Evolutionary conservation across 2,113 vertebrate species (phyloP).

Genomic region (Mastomys natalensis): DNA sequence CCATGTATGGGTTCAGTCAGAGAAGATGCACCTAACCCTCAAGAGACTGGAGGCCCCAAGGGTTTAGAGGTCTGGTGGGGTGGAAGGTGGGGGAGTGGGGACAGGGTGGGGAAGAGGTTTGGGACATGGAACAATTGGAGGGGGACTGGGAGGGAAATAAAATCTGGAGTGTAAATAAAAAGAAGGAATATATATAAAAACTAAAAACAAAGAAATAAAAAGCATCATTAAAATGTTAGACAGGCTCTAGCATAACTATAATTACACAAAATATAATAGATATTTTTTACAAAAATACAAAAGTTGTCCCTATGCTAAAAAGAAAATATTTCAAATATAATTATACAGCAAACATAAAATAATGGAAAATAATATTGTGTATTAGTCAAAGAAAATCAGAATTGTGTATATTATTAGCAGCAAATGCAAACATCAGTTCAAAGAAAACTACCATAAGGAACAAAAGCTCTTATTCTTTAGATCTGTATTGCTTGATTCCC

Average conservation of each 20-base stretch:
- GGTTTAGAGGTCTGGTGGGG: too few species aligned
- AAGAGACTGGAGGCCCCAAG: too few species aligned
- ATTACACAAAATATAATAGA: slow-evolving; percentile 1
- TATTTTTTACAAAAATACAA: not conserved
- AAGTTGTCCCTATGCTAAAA: not conserved
- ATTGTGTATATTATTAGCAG: not conserved
- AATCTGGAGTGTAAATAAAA: too few species aligned
- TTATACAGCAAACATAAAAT: not conserved
- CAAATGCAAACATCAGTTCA: not conserved
- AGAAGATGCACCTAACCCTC: too few species aligned
- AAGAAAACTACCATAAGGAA: not conserved
- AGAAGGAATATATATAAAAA: not conserved
- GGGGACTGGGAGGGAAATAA: too few species aligned
- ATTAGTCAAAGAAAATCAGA: not conserved
- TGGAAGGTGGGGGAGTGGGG: too few species aligned
- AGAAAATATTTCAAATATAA: not conserved
- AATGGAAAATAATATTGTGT: not conserved
- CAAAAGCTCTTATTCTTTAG: not conserved
- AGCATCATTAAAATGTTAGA: slow-evolving; percentile 4
- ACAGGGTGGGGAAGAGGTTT: too few species aligned
- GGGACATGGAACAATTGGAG: too few species aligned
- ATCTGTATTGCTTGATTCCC: not conserved
- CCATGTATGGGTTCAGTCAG: too few species aligned
- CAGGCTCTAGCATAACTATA: not conserved
- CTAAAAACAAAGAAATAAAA: not conserved